These are phyloP conservation scores for Galago senegalensis DNA, from an alignment of 2,797 vertebrate genomes.

Conservation along the genomic window DNA sequence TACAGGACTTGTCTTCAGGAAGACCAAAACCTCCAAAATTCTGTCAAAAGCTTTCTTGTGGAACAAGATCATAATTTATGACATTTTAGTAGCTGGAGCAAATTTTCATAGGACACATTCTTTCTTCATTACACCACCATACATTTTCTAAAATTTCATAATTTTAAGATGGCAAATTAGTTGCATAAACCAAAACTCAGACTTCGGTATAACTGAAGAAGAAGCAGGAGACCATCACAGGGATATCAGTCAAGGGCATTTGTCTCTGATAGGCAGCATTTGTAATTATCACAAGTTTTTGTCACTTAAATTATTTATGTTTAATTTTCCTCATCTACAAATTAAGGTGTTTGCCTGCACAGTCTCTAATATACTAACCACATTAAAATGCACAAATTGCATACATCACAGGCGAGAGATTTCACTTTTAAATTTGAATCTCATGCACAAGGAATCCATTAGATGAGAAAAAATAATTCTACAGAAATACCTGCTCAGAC, in stretches of 20 bases:
- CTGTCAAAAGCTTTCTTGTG: not conserved
- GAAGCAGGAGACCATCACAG: not conserved
- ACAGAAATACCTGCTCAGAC: not conserved
- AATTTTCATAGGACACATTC: not conserved
- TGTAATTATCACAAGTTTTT: not conserved
- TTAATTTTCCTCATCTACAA: not conserved
- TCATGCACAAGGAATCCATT: not conserved
- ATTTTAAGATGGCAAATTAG: not conserved
- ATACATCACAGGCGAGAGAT: not conserved
- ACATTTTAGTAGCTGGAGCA: not conserved
- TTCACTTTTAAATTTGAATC: not conserved
- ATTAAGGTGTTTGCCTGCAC: not conserved
- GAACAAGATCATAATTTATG: not conserved
- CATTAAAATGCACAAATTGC: not conserved
- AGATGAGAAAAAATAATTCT: not conserved
- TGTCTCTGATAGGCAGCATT: not conserved
- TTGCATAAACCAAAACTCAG: accelerated
- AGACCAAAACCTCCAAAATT: not conserved
- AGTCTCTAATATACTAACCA: not conserved
- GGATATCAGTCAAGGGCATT: not conserved
- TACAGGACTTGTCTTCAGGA: not conserved
- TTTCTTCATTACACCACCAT: not conserved
- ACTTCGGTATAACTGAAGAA: not conserved
- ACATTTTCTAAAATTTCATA: not conserved
- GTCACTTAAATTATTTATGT: not conserved